Evolutionary conservation across 2,888 invertebrate genomes (phyloP).

Genomic region (Criorhina ranunculi): DNA sequence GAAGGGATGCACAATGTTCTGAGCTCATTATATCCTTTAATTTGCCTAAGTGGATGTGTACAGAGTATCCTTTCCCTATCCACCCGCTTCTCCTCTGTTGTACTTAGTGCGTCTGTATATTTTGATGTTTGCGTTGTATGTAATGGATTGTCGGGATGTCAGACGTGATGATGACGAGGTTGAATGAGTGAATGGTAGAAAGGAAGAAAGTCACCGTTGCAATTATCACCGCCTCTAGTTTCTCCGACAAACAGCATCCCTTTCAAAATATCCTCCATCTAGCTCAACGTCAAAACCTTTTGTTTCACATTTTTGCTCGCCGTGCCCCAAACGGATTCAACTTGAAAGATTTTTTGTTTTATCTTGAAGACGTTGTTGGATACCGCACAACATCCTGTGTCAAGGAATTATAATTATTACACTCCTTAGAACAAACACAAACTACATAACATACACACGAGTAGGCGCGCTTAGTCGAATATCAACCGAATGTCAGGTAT

Average conservation of each 20-base stretch:
- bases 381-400: slow-evolving; percentile 74
- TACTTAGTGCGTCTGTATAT: slow-evolving; percentile 7
- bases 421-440: slow-evolving; percentile 69
- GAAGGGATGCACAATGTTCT: slow-evolving; percentile 76
- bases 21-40: slow-evolving; percentile 77
- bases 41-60: slow-evolving; percentile 77
- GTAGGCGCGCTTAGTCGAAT: slow-evolving; percentile 53
- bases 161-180: slow-evolving; percentile 74
- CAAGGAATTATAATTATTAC: slow-evolving; percentile 76
- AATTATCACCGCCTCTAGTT: slow-evolving; percentile 70
- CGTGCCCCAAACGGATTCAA: slow-evolving; percentile 60
- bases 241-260: slow-evolving; percentile 61
- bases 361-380: slow-evolving; percentile 72
- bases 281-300: slow-evolving; percentile 48
- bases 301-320: slow-evolving; percentile 43
- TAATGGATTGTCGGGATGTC: slow-evolving; percentile 72
- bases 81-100: slow-evolving; percentile 3
- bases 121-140: slow-evolving; percentile 41
- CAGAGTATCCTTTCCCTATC: slow-evolving; percentile 59
- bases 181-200: slow-evolving; percentile 72
- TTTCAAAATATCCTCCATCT: slow-evolving; percentile 53
- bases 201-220: slow-evolving; percentile 76
- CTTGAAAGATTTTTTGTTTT: slow-evolving; percentile 58
- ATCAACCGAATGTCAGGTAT: slow-evolving; percentile 60
- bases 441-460: slow-evolving; percentile 47